Evolutionary conservation across 37 sponge, comb jelly and placozoan species (phyloP).

Genomic region (Beroe ovata): DNA sequence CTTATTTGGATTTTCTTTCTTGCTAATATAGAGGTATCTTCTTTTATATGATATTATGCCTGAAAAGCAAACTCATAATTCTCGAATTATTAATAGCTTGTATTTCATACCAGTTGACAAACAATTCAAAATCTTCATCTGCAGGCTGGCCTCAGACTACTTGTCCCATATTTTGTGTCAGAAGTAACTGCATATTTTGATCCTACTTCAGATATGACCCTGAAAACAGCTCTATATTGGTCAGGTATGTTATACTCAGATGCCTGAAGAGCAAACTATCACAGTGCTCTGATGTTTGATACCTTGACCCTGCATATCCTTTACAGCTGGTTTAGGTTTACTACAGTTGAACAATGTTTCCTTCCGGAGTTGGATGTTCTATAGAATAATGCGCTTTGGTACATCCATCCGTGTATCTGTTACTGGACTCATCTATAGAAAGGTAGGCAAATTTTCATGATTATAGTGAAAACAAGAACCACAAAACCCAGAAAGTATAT

Average conservation of each 20-base stretch:
- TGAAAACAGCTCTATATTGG: slow-evolving; percentile 5
- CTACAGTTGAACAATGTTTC: not conserved
- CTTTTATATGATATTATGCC: too few species aligned
- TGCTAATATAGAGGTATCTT: not conserved
- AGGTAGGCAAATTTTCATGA: not conserved
- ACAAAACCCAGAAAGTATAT: not conserved
- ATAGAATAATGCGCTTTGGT: not conserved
- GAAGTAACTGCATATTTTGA: not conserved
- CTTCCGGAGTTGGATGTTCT: not conserved
- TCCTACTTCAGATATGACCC: not conserved
- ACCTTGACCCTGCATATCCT: too few species aligned
- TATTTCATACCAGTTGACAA: not conserved
- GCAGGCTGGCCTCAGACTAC: not conserved
- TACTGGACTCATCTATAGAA: slow-evolving; percentile 55
- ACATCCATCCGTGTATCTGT: slow-evolving; percentile 19
- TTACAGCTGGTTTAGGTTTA: not conserved
- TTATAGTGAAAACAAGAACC: too few species aligned
- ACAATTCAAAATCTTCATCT: not conserved
- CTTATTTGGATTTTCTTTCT: slow-evolving; percentile 3
- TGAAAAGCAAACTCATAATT: too few species aligned
- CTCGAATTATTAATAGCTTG: too few species aligned
- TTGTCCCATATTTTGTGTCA: not conserved
- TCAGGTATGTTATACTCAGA: too few species aligned
- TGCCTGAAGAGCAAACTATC: too few species aligned
- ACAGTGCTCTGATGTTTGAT: too few species aligned